Percentiles rank a stretch among this genome's conserved stretches.
phyloP scores from a whole-genome alignment of 2,797 vertebrate genomes.

The Neoniphon sammara region DNA sequence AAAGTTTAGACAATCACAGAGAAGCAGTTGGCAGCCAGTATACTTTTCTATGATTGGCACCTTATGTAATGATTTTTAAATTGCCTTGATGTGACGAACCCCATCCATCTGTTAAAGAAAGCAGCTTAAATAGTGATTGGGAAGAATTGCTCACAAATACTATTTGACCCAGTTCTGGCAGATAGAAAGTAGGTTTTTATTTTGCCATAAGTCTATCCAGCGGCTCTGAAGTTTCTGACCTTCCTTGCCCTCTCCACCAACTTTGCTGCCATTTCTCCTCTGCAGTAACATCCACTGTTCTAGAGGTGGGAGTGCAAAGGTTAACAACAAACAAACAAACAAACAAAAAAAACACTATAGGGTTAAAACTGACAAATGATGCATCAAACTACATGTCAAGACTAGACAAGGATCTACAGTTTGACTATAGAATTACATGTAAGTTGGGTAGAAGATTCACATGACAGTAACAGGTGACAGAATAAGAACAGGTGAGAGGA shows the following conservation, averaged over 20 bases:
- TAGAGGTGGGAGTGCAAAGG: slow-evolving; percentile 59
- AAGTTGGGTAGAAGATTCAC: neutral
- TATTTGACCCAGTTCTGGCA: slow-evolving; percentile 25
- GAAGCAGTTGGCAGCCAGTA: neutral
- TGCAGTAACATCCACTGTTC: slow-evolving; percentile 84
- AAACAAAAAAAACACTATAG: slow-evolving; percentile 45
- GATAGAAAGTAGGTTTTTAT: slow-evolving; percentile 23
- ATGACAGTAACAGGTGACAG: slow-evolving; percentile 8
- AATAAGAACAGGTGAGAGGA: slow-evolving; percentile 22
- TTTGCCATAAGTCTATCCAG: slow-evolving; percentile 18
- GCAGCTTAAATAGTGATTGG: neutral
- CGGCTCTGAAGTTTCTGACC: slow-evolving; percentile 70
- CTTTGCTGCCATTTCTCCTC: slow-evolving; percentile 70
- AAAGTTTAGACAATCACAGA: neutral
- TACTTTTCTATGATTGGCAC: neutral
- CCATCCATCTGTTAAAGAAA: neutral
- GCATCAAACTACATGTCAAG: slow-evolving; percentile 5
- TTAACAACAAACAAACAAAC: slow-evolving; percentile 49
- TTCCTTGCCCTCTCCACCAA: slow-evolving; percentile 68
- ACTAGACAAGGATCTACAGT: neutral
- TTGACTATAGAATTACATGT: neutral
- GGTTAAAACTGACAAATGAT: slow-evolving; percentile 28
- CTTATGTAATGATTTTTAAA: neutral
- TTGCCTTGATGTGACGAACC: neutral
- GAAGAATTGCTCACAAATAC: neutral